Conservation (phyloP, 2,113 vertebrate species). For the Notothenia rossii region DNA sequence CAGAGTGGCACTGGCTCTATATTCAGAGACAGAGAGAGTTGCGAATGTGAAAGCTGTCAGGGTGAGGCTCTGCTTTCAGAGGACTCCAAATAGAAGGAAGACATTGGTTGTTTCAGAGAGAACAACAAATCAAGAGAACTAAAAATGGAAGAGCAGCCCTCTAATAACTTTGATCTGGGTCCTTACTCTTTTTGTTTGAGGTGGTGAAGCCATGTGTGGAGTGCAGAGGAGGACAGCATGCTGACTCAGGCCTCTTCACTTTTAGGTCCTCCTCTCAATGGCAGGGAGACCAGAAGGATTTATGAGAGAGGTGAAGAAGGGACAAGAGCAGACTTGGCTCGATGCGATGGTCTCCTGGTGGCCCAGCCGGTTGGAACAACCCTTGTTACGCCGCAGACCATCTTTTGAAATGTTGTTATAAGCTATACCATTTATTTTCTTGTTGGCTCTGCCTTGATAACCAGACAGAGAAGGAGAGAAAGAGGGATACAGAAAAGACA, state of each 20-base stretch:
- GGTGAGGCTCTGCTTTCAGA: slow-evolving; percentile 38
- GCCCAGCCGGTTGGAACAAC: not conserved
- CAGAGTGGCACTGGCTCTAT: slow-evolving; percentile 32
- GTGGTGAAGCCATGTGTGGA: slow-evolving; percentile 51
- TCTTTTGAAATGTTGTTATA: slow-evolving; percentile 15
- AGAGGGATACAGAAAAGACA: not conserved
- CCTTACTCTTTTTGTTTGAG: slow-evolving; percentile 49
- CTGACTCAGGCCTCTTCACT: slow-evolving; percentile 58
- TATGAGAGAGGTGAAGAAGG: slow-evolving; percentile 40
- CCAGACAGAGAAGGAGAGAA: not conserved
- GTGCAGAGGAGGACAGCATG: slow-evolving; percentile 33
- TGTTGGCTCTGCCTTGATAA: not conserved
- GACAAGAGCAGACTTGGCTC: slow-evolving; percentile 8
- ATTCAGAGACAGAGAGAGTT: slow-evolving; percentile 19
- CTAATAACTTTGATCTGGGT: slow-evolving; percentile 60
- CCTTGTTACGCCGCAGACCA: not conserved
- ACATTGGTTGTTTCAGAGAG: slow-evolving; percentile 33
- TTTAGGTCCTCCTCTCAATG: slow-evolving; percentile 13
- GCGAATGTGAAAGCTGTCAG: slow-evolving; percentile 60
- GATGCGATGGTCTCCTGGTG: not conserved
- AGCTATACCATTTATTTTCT: not conserved
- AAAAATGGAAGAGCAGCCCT: slow-evolving; percentile 44
- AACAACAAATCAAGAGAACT: slow-evolving; percentile 25
- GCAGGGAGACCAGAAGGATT: slow-evolving; percentile 24
- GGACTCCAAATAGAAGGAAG: slow-evolving; percentile 25